Conservation (phyloP, 2,113 vertebrate genomes). For the Psophia crepitans region DNA sequence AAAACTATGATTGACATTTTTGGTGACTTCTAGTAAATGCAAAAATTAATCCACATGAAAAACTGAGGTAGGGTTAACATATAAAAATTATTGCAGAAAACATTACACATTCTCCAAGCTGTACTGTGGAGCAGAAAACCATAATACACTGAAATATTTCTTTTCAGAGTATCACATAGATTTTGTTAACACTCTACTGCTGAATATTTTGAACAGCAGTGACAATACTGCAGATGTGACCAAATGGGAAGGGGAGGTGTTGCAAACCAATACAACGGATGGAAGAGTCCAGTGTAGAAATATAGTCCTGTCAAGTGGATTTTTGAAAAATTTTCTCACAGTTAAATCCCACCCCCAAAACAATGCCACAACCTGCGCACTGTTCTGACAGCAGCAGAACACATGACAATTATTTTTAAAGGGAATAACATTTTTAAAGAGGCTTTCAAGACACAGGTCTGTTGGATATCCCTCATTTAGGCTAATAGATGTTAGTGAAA, state of each 20-base stretch:
- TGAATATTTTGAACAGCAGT: neutral
- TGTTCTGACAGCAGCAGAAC: neutral
- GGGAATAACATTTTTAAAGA: neutral
- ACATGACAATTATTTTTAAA: neutral
- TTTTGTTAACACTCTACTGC: neutral
- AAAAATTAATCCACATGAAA: neutral
- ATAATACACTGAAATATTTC: neutral
- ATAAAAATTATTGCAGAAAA: neutral
- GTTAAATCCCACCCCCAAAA: neutral
- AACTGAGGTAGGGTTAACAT: neutral
- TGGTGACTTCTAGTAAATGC: neutral
- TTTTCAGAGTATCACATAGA: neutral
- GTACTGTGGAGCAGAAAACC: neutral
- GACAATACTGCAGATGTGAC: neutral
- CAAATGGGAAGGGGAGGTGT: neutral
- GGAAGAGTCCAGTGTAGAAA: neutral
- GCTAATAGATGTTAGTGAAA: neutral
- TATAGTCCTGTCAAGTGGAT: neutral
- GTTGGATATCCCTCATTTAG: neutral
- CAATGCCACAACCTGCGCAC: neutral
- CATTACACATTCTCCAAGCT: neutral
- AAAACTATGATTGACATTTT: neutral
- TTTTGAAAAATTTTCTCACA: neutral
- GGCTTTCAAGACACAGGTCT: neutral
- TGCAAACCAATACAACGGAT: neutral